These are phyloP conservation scores for Centropus unirufus DNA, from an alignment of 2,113 vertebrate genomes.

Conservation along the genomic window DNA sequence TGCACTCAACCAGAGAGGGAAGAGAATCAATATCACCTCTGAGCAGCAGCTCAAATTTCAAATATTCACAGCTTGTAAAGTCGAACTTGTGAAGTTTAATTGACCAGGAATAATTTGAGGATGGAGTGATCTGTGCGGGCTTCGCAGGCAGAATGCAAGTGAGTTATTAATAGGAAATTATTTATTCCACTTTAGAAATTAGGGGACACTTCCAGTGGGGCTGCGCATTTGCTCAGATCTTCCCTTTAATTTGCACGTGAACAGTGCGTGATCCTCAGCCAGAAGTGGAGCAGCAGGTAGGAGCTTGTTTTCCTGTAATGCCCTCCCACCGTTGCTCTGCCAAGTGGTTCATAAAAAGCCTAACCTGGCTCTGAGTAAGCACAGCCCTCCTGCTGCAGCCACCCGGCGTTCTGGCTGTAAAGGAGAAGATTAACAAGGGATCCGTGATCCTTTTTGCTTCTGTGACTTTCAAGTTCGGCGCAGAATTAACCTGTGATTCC, in stretches of 20 bases:
- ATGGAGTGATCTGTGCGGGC: constrained; percentile 9
- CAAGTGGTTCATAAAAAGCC: background rate
- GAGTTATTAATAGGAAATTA: constrained; percentile 30
- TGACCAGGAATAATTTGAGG: constrained; percentile 53
- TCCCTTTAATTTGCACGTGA: background rate
- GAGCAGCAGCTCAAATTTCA: constrained; percentile 54
- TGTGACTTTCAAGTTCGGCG: constrained; percentile 19
- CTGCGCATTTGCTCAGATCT: background rate
- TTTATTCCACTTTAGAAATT: constrained; percentile 52
- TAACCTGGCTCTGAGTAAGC: background rate
- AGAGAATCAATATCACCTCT: constrained; percentile 33
- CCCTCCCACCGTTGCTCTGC: background rate
- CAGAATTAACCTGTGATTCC: constrained; percentile 41
- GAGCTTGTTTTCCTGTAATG: background rate
- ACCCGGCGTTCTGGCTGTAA: background rate
- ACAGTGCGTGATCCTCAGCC: background rate
- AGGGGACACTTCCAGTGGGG: background rate
- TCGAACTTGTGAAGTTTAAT: constrained; percentile 60
- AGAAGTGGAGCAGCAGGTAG: constrained; percentile 26
- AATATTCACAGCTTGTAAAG: constrained; percentile 58
- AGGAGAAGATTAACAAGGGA: constrained; percentile 23
- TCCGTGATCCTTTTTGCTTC: background rate
- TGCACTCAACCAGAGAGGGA: constrained; percentile 28
- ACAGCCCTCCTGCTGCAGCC: background rate
- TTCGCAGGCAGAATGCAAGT: background rate